Percentiles rank a stretch among this genome's conserved stretches.
phyloP scores from a whole-genome alignment of 2,888 invertebrate species.

The Pantelozetes paolii region DNA sequence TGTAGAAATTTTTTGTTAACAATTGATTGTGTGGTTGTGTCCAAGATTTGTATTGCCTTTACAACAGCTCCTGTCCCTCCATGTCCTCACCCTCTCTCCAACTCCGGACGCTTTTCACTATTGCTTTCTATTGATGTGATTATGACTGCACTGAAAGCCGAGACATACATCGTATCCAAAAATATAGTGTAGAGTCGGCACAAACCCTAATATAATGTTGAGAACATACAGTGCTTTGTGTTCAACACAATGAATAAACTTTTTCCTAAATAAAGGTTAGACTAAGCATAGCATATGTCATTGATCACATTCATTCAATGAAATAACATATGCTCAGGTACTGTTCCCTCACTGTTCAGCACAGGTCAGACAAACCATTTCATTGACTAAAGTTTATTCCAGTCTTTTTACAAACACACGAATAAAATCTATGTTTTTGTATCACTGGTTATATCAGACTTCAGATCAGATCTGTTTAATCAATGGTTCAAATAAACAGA shows the following conservation, averaged over 20 bases:
- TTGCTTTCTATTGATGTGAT: background rate
- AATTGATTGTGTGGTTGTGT: conserved; percentile 30
- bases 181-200: conserved; percentile 32
- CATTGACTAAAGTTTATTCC: background rate
- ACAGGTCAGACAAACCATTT: conserved; percentile 18
- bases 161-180: background rate
- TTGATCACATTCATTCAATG: conserved; percentile 30
- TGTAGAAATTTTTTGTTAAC: background rate
- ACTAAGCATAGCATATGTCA: conserved; percentile 28
- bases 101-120: background rate
- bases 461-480: conserved; percentile 7
- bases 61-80: no score
- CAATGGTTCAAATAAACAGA: background rate
- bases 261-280: conserved; percentile 27
- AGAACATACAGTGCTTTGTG: conserved; percentile 33
- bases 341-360: background rate
- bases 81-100: conserved; percentile 10
- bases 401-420: no score
- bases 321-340: conserved; percentile 34
- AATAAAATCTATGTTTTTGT: background rate
- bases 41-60: conserved; percentile 19
- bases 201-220: conserved; percentile 15
- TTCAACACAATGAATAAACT: conserved; percentile 6
- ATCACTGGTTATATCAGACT: conserved; percentile 7
- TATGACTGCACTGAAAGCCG: background rate